Percentiles rank a stretch among this genome's conserved stretches.
phyloP scores from a whole-genome alignment of 2,888 invertebrate species.

The Andrena chrysosceles region DNA sequence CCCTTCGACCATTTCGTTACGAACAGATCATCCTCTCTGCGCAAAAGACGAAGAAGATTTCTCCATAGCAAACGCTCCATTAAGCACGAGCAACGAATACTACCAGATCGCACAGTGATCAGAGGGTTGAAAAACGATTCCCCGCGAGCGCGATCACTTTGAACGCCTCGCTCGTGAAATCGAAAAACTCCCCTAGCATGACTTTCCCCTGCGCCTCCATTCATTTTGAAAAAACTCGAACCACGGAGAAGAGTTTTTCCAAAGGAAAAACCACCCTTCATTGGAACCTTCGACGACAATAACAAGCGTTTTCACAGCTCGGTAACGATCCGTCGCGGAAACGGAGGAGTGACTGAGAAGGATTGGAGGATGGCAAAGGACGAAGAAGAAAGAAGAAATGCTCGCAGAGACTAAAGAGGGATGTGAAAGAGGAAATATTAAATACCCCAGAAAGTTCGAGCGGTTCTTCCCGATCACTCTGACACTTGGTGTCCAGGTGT shows the following conservation, averaged over 20 bases:
- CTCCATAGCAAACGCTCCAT: not conserved
- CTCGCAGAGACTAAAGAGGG: not conserved
- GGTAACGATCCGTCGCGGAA: conserved; percentile 22
- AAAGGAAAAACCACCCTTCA: not conserved
- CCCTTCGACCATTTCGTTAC: not conserved
- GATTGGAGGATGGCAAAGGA: not conserved
- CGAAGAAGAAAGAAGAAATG: not conserved
- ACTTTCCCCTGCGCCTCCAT: not conserved
- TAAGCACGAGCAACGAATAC: not conserved
- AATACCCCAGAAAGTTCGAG: no score
- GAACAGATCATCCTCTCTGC: not conserved
- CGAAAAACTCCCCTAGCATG: conserved; percentile 19
- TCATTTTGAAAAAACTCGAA: not conserved
- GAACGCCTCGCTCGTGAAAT: not conserved
- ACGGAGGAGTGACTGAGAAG: not conserved
- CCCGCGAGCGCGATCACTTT: not conserved
- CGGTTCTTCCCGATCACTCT: no score
- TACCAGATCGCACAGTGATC: not conserved
- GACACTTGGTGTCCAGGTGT: no score
- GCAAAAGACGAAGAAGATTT: conserved; percentile 9
- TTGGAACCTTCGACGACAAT: conserved; percentile 35
- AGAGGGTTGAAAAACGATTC: not conserved
- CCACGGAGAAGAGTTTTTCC: not conserved
- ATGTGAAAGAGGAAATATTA: conserved; percentile 18
- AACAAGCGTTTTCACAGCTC: conserved; percentile 37